A percentile compares a stretch with the other conserved stretches of the same genome.
Conservation (phyloP, 2,113 vertebrate species). For the Nycticorax nycticorax region DNA sequence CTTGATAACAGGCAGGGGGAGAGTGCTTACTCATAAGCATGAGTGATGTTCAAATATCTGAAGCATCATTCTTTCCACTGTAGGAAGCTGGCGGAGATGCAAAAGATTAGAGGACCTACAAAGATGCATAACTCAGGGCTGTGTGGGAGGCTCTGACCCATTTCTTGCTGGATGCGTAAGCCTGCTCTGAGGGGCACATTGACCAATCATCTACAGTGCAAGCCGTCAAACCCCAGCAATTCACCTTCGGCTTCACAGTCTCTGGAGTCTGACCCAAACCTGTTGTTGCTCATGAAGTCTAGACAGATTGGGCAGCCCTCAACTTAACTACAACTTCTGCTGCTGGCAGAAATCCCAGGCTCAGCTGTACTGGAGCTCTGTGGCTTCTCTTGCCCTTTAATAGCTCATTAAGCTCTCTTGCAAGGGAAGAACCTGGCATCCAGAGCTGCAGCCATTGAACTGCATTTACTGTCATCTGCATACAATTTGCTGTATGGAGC, state of each 20-base stretch:
- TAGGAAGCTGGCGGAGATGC: background rate
- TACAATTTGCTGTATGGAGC: background rate
- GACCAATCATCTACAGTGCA: background rate
- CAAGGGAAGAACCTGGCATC: background rate
- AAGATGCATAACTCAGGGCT: background rate
- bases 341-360: conserved; percentile 19
- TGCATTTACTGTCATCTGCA: background rate
- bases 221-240: background rate
- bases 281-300: background rate
- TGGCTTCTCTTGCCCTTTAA: conserved; percentile 2
- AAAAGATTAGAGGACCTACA: background rate
- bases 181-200: background rate
- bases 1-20: background rate
- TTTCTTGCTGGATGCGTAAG: background rate
- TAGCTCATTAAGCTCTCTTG: background rate
- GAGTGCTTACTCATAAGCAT: background rate
- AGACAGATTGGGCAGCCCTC: background rate
- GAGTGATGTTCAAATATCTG: background rate
- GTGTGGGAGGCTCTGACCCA: background rate
- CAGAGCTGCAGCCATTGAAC: background rate
- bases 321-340: background rate
- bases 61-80: background rate
- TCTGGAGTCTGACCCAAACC: background rate
- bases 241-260: background rate
- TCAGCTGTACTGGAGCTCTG: background rate